Evolutionary conservation across 2,113 vertebrate genomes (phyloP).

Genomic region (Astatotilapia flaviijosephi): DNA sequence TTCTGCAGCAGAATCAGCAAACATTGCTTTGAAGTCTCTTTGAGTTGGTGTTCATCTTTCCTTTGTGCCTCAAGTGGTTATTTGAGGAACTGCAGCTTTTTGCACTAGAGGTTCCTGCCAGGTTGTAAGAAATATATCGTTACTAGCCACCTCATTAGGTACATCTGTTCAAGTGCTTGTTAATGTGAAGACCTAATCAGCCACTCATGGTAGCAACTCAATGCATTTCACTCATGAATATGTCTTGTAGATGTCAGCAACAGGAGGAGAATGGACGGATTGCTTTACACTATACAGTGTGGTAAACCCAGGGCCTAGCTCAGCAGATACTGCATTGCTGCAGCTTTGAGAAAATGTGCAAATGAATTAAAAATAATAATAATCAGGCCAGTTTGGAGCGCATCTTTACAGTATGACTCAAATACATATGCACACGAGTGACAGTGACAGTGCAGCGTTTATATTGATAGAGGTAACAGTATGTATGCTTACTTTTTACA

Average conservation of each 20-base stretch:
- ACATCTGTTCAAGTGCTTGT: neutral
- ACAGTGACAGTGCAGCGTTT: neutral
- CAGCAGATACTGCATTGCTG: neutral
- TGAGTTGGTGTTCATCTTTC: neutral
- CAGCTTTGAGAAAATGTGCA: neutral
- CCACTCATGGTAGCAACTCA: neutral
- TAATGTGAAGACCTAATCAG: neutral
- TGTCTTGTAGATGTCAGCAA: neutral
- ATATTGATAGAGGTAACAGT: neutral
- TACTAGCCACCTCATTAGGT: neutral
- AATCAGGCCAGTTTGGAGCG: neutral
- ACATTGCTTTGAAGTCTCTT: neutral
- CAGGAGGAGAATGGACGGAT: neutral
- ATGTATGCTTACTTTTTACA: neutral
- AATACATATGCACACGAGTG: rapidly evolving
- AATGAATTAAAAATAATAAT: neutral
- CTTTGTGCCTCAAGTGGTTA: neutral
- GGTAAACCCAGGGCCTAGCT: neutral
- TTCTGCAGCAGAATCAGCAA: neutral
- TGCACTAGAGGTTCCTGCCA: neutral
- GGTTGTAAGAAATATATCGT: neutral
- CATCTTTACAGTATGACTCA: neutral
- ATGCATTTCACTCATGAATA: neutral
- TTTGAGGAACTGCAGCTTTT: neutral
- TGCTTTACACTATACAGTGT: neutral